Percentiles rank a stretch among this genome's conserved stretches.
These are phyloP conservation scores for Oeneis ivallda DNA, from an alignment of 2,888 invertebrate species.

Conservation along the genomic window DNA sequence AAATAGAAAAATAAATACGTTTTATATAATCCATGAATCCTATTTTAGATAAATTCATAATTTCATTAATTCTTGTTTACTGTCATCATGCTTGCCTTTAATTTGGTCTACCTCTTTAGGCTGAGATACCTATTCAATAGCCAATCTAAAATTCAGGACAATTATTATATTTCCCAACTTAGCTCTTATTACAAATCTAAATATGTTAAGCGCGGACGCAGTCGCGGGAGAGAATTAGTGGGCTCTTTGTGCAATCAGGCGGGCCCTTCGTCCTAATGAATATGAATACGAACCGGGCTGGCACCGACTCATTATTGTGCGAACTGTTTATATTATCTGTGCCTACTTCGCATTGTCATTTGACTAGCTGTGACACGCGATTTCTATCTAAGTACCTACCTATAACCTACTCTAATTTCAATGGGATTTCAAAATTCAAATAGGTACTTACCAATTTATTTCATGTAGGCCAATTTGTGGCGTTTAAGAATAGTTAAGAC, in stretches of 20 bases:
- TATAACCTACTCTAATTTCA: background rate
- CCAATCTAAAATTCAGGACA: slow-evolving; percentile 42
- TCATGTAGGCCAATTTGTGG: no score
- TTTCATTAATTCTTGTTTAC: no score
- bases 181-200: slow-evolving; percentile 59
- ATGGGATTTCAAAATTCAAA: background rate
- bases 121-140: background rate
- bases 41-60: no score
- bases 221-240: slow-evolving; percentile 75
- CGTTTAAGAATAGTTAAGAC: no score
- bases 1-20: no score
- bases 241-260: slow-evolving; percentile 82
- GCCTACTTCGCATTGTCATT: slow-evolving; percentile 15
- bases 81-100: background rate
- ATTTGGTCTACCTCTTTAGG: no score
- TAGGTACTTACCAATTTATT: background rate
- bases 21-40: no score
- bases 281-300: slow-evolving; percentile 62
- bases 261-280: slow-evolving; percentile 78
- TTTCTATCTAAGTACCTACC: background rate
- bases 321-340: slow-evolving; percentile 23
- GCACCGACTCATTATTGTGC: slow-evolving; percentile 33
- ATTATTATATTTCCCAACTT: slow-evolving; percentile 24
- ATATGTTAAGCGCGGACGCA: slow-evolving; percentile 68
- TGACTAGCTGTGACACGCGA: slow-evolving; percentile 16